phyloP scores from a whole-genome alignment of 2,888 invertebrate genomes.

The Napeogenes sylphis region DNA sequence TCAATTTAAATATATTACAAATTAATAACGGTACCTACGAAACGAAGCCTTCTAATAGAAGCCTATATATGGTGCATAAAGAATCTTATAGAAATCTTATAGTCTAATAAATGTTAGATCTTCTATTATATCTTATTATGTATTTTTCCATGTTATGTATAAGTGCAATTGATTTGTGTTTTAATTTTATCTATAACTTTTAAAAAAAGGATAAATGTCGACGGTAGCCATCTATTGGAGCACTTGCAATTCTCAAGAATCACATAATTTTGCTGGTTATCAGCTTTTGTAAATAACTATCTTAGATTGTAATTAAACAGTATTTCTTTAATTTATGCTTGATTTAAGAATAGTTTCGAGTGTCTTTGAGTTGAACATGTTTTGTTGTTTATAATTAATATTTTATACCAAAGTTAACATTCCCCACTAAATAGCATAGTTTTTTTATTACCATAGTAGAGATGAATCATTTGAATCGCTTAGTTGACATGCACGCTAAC shows the following conservation, averaged over 20 bases:
- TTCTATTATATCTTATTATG: conserved; percentile 34
- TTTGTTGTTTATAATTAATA: conserved; percentile 76
- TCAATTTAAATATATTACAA: conserved; percentile 19
- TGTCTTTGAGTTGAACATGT: conserved; percentile 70
- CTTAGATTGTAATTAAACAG: conserved; percentile 70
- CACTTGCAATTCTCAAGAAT: conserved; percentile 16
- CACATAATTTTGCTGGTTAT: conserved; percentile 56
- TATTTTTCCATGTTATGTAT: conserved; percentile 28
- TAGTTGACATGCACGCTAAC: conserved; percentile 54
- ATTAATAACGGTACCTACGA: conserved; percentile 55
- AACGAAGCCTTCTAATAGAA: conserved; percentile 59
- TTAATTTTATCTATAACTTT: conserved; percentile 8
- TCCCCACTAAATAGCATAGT: conserved; percentile 79
- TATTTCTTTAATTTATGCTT: conserved; percentile 76
- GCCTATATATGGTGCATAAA: conserved; percentile 60
- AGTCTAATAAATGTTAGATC: conserved; percentile 37
- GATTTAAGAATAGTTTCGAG: conserved; percentile 68
- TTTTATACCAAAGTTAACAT: conserved; percentile 86
- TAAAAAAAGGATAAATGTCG: not conserved
- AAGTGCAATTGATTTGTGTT: conserved; percentile 24
- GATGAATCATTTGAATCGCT: conserved; percentile 50
- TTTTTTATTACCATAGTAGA: conserved; percentile 48
- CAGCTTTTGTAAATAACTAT: conserved; percentile 62
- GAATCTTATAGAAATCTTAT: conserved; percentile 33
- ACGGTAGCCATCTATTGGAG: conserved; percentile 16